Evolutionary conservation across 2,888 invertebrate genomes (phyloP), one percentile per base, ranked within the genome.

Genomic region (Agriopis marginaria): DNA sequence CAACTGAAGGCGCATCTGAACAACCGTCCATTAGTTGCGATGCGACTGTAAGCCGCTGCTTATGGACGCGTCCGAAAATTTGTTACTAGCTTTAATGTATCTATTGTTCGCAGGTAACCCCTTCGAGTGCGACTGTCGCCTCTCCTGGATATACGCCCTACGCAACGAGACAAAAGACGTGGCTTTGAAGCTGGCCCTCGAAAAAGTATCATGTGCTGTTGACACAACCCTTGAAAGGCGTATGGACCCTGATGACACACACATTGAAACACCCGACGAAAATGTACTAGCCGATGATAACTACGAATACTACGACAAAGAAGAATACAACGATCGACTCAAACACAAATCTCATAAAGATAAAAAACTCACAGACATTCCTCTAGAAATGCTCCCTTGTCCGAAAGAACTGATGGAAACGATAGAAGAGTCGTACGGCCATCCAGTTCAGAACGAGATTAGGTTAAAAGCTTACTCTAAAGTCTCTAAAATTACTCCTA

Each of bases 81-180:
- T 42, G 7, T 7, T 49, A 14, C 6, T 14, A 0, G 5, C 32
- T 32, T 50, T 14, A 39, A 61, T 32, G 11, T 17, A 17, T 47
- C 32, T 54, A 14, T 85, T 86, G 73, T 75, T 91, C 89, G 54
- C 96, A 98, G 98, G 97, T 87, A 98, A 98, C 94, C 96, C 96
- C 83, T 96, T 98, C 90, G 95, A 95, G 88, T 98, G 98, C 92
- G 97, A 97, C 93, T 97, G 97, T 89, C 97, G 97, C 68, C 95
- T 98, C 71, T 95, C 96, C 61, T 98, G 98, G 98, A 95, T 97
- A 87, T 96, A 96, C 94, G 95, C 95, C 66, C 92, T 98, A 76
- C 95, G 96, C 76, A 96, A 97, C 90, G 97, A 97, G 83, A 97
- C 97, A 73, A 95, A 95, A 87, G 97, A 96, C 89, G 91, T 89